Evolutionary conservation across 2,888 invertebrate species (phyloP).

Genomic region (Caenorhabditis becei): DNA sequence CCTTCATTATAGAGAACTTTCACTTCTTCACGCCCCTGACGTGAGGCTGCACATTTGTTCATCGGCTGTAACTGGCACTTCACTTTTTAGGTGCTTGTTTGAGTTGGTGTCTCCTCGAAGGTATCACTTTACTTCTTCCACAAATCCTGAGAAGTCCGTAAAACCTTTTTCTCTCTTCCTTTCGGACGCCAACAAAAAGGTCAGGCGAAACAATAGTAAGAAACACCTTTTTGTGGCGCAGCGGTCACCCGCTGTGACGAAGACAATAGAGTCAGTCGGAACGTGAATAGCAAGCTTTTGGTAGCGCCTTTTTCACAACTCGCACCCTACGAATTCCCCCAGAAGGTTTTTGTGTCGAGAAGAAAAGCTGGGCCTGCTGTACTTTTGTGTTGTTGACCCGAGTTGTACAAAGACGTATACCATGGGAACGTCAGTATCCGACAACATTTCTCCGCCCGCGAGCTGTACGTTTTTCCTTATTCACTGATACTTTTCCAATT

Average conservation of each 20-base stretch:
- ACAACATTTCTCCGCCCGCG: not conserved
- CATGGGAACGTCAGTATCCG: constrained; percentile 8
- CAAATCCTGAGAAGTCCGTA: too few species aligned
- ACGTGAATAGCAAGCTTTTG: constrained; percentile 3
- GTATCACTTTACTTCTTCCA: too few species aligned
- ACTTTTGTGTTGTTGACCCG: not conserved
- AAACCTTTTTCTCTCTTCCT: too few species aligned
- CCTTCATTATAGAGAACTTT: not conserved
- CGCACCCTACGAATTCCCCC: not conserved
- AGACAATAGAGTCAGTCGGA: constrained; percentile 12
- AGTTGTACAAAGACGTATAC: not conserved
- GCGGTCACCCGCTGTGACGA: constrained; percentile 8
- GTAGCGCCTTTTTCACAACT: not conserved
- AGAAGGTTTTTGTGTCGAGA: not conserved
- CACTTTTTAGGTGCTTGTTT: too few species aligned
- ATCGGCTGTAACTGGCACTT: too few species aligned
- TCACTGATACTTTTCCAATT: not conserved
- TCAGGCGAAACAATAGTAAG: constrained; percentile 4
- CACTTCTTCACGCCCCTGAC: not conserved
- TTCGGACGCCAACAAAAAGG: not conserved
- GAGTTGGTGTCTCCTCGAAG: too few species aligned
- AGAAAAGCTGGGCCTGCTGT: not conserved
- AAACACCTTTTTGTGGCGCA: constrained; percentile 19
- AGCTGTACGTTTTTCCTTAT: not conserved
- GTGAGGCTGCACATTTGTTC: too few species aligned